Evolutionary conservation across 2,888 invertebrate genomes (phyloP).

Genomic region (Syrphus vitripennis): DNA sequence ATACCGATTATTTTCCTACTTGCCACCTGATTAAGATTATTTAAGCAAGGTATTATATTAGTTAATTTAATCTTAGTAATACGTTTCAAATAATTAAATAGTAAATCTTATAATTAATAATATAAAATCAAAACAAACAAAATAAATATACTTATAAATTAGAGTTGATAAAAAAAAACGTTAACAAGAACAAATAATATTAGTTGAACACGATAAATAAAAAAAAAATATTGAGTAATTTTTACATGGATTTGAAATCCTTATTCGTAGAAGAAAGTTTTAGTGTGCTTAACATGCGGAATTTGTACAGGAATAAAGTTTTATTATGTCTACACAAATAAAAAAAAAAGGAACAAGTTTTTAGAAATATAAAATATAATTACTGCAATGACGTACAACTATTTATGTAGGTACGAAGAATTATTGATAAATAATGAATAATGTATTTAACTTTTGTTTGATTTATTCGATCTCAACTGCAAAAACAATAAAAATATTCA

Average conservation of each 20-base stretch:
- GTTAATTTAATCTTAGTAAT: slow-evolving; percentile 64
- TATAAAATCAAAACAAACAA: slow-evolving; percentile 40
- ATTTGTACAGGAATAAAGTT: slow-evolving; percentile 68
- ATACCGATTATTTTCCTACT: slow-evolving; percentile 93
- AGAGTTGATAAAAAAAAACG: slow-evolving; percentile 29
- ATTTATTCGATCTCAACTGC: slow-evolving; percentile 62
- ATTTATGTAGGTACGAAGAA: slow-evolving; percentile 56
- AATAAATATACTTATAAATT: slow-evolving; percentile 7
- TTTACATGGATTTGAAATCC: slow-evolving; percentile 69
- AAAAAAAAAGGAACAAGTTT: slow-evolving; percentile 7
- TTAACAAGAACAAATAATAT: slow-evolving; percentile 38
- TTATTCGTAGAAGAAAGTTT: slow-evolving; percentile 32
- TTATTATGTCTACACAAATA: slow-evolving; percentile 50
- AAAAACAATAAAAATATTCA: slow-evolving; percentile 32
- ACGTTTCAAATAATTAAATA: slow-evolving; percentile 57
- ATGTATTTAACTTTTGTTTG: slow-evolving; percentile 48
- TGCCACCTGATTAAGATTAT: slow-evolving; percentile 89
- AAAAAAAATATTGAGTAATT: slow-evolving; percentile 47
- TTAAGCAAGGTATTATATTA: slow-evolving; percentile 15
- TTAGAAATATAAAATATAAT: slow-evolving; percentile 26
- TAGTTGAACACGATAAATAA: slow-evolving; percentile 22
- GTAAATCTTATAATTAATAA: slow-evolving; percentile 34
- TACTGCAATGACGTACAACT: slow-evolving; percentile 68
- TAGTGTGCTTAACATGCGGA: slow-evolving; percentile 63
- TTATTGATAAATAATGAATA: slow-evolving; percentile 46